Conservation (phyloP, 2,888 invertebrate genomes). For the Cylindroiulus punctatus region DNA sequence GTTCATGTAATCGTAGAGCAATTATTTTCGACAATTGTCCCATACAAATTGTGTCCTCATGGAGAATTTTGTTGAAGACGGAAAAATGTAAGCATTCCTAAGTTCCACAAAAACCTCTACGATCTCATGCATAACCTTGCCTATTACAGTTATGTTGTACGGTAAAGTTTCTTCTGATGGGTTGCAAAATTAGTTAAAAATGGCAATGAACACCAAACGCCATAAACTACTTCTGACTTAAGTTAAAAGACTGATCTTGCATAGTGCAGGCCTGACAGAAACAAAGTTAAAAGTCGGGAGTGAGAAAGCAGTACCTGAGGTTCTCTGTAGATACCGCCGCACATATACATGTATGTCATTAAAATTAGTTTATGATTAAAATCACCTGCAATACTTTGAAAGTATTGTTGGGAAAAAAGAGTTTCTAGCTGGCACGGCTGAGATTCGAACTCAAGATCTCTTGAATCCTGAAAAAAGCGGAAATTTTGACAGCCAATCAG, state of each 20-base stretch:
- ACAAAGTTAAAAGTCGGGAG: slow-evolving; percentile 52
- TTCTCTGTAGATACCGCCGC: slow-evolving; percentile 63
- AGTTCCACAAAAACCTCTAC: background rate
- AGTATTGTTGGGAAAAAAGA: too few species aligned
- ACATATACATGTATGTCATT: too few species aligned
- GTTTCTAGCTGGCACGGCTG: background rate
- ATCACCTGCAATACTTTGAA: too few species aligned
- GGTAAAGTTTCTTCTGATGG: background rate
- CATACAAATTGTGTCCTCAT: too few species aligned
- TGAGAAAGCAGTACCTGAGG: slow-evolving; percentile 60
- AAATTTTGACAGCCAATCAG: too few species aligned
- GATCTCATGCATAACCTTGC: background rate
- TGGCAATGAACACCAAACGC: background rate
- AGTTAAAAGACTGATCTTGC: slow-evolving; percentile 5
- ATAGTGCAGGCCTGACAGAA: background rate
- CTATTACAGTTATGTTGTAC: background rate
- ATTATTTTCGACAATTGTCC: too few species aligned
- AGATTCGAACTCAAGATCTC: background rate
- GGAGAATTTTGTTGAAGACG: background rate
- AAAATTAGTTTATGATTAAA: too few species aligned
- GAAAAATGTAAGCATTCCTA: background rate
- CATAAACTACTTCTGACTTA: slow-evolving; percentile 17
- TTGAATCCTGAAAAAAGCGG: too few species aligned
- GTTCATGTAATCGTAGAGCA: slow-evolving; percentile 1
- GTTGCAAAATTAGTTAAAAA: background rate